Conservation (phyloP, 2,888 invertebrate species). For the Chymomyza fuscimana region DNA sequence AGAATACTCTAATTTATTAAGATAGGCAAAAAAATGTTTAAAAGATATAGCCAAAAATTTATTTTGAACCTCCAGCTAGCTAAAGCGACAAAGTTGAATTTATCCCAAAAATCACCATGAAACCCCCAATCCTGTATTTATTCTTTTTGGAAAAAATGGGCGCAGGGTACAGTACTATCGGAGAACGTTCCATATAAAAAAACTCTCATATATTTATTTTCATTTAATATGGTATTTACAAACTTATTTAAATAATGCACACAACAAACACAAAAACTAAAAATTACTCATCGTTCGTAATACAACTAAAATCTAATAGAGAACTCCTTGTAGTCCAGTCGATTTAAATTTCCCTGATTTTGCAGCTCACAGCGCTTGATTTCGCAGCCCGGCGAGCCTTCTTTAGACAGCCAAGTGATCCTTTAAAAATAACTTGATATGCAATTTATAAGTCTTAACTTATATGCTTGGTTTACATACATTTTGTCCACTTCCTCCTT, state of each 20-base stretch:
- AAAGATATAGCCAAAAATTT: too few relatives aligned
- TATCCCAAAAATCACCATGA: too few relatives aligned
- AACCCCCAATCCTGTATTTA: too few relatives aligned
- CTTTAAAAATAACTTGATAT: slow-evolving; percentile 79
- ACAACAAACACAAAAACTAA: slow-evolving; percentile 54
- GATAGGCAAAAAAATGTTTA: too few relatives aligned
- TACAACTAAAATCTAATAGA: slow-evolving; percentile 87
- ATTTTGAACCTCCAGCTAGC: too few relatives aligned
- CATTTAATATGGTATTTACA: slow-evolving; percentile 51
- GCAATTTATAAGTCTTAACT: neutral
- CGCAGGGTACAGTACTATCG: too few relatives aligned
- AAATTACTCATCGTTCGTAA: slow-evolving; percentile 28
- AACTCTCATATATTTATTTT: slow-evolving; percentile 29
- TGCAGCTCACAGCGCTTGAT: slow-evolving; percentile 90
- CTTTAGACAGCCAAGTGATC: slow-evolving; percentile 89
- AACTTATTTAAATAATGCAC: slow-evolving; percentile 63
- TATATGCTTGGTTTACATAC: slow-evolving; percentile 82
- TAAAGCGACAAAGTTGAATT: too few relatives aligned
- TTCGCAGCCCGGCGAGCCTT: slow-evolving; percentile 91
- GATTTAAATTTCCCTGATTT: slow-evolving; percentile 88
- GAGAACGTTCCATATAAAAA: neutral
- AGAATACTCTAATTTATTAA: too few relatives aligned
- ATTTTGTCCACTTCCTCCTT: slow-evolving; percentile 89
- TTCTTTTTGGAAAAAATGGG: too few relatives aligned
- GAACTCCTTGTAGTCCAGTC: slow-evolving; percentile 86